Evolutionary conservation across 2,888 invertebrate species (phyloP), one percentile per base, ranked within the genome.

Genomic region (Tetranychus truncatus): DNA sequence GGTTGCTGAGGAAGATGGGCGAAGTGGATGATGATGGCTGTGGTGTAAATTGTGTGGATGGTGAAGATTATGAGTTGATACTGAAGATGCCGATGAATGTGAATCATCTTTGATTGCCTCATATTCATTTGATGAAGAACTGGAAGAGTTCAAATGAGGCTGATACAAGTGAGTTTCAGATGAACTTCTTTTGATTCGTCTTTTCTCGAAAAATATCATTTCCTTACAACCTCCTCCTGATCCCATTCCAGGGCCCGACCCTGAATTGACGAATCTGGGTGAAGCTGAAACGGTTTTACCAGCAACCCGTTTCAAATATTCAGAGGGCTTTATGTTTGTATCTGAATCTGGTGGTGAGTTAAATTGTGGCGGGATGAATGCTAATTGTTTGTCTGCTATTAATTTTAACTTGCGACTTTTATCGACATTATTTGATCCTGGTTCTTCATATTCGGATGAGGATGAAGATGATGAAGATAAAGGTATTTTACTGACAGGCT

Each of bases 291-390:
- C 71, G 6, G 75, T 75, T 66, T 74, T 77, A 8, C 73, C 78
- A 72, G 77, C 89, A 84, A 93, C 91, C 82, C 91, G 91, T 82
- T 88, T 88, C 80, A 94, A 85, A 83, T 93, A 94, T 84, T 94
- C 93, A 78, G 92, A 92, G 75, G 93, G 94, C 82, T 93, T 93
- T 82, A 94, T 91, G 79, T 94, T 87, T 77, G 89, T 88, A 84
- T 92, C 89, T 81, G 89, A 89, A 83, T 88, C 87, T 78, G 86
- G 85, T 44, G 82, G 81, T 82, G 87, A 86, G 75, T 90, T 89
- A 85, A 94, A 94, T 84, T 91, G 90, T 76, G 94, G 93, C 77
- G 92, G 93, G 81, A 94, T 89, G 85, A 94, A 93, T 78, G 93
- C 91, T 45, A 72, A 24, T 18, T 34, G 44, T 72, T 20, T 24